phyloP scores from a whole-genome alignment of 2,113 vertebrate genomes.

The Delphinapterus leucas region DNA sequence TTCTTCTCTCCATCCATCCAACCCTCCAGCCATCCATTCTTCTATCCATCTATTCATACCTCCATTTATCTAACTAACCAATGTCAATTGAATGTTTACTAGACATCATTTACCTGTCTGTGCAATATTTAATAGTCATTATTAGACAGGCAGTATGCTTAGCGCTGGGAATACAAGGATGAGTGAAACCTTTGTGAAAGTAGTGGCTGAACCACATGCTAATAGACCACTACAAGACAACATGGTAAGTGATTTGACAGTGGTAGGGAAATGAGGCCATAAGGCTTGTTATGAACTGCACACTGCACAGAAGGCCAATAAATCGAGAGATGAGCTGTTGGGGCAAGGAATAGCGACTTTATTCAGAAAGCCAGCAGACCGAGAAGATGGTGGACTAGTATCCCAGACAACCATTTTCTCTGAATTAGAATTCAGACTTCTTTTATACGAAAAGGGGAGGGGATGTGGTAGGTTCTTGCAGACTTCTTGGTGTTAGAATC shows the following conservation, averaged over 20 bases:
- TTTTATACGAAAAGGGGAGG: background rate
- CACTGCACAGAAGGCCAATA: background rate
- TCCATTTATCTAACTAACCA: background rate
- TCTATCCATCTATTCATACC: background rate
- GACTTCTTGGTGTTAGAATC: background rate
- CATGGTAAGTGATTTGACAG: background rate
- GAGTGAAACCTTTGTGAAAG: background rate
- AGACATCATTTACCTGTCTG: background rate
- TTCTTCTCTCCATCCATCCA: background rate
- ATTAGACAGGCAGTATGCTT: background rate
- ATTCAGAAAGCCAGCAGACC: background rate
- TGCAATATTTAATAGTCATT: background rate
- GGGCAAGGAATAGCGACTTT: background rate
- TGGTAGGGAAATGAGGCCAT: background rate
- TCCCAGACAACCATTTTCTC: background rate
- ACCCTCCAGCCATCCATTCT: background rate
- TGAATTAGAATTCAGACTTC: background rate
- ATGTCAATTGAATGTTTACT: background rate
- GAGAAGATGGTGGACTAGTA: background rate
- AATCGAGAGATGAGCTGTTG: background rate
- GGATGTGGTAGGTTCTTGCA: background rate
- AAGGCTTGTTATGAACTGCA: background rate
- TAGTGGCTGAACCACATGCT: background rate
- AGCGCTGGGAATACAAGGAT: background rate
- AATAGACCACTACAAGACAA: background rate